Evolutionary conservation across 2,113 vertebrate species (phyloP).

Genomic region (Podarcis raffonei): DNA sequence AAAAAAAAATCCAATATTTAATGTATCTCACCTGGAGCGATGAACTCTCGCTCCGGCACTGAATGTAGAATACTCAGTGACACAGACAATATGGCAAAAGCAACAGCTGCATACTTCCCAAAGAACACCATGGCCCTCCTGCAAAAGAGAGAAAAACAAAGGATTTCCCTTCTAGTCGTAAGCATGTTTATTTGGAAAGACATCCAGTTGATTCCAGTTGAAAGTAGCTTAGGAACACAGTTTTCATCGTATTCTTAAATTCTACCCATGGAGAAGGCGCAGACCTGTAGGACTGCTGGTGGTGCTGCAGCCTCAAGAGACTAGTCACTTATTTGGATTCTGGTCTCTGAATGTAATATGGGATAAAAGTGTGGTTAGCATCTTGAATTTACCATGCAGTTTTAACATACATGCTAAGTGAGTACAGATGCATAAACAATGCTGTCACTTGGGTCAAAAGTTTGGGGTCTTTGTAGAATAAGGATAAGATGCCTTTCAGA

Average conservation of each 20-base stretch:
- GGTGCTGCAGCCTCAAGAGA: not conserved
- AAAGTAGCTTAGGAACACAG: not conserved
- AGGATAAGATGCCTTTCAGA: too few species aligned
- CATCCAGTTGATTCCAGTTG: not conserved
- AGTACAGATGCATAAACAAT: not conserved
- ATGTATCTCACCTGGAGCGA: constrained; percentile 80
- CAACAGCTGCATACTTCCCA: constrained; percentile 80
- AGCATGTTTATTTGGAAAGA: not conserved
- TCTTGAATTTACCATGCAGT: not conserved
- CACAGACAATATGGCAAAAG: constrained; percentile 80
- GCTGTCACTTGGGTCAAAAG: not conserved
- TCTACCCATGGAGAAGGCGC: not conserved
- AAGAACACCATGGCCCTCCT: constrained; percentile 78
- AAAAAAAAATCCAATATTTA: constrained; percentile 20
- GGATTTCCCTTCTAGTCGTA: not conserved
- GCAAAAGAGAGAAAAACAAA: constrained; percentile 54
- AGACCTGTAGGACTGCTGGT: not conserved
- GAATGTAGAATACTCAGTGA: constrained; percentile 85
- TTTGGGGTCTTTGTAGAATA: too few species aligned
- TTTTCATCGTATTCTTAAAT: not conserved
- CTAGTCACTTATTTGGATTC: not conserved
- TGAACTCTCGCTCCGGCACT: constrained; percentile 84
- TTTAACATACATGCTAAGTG: not conserved
- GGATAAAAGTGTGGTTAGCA: not conserved
- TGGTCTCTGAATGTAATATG: not conserved